Evolutionary conservation across 2,797 vertebrate genomes (phyloP), one percentile per base, ranked within the genome.

Genomic region (Anguilla marmorata): DNA sequence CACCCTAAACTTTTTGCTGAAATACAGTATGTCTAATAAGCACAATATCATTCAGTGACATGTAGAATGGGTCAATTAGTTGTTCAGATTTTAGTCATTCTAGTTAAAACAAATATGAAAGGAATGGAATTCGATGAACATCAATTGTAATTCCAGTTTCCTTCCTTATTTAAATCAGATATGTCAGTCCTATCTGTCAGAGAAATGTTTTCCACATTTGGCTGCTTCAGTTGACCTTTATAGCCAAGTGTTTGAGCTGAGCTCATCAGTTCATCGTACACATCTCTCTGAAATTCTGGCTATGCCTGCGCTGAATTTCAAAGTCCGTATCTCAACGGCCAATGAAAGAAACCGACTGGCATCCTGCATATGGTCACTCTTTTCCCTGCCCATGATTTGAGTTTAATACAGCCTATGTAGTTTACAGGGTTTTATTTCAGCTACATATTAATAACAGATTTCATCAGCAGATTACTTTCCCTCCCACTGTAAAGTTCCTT

Each of bases 381-480:
- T 45, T 45, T 37, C 45, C 37, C 30, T 14, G 45, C 60, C 33
- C 41, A 27, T 27, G 63, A 66, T 69, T 45, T 9, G 60, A 45
- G 45, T 69, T 48, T 48, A 63, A 45, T 60, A 45, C 56, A 63
- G n/a, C 56, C 4, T 16, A 21, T 86, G 60, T 69, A 86, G 19
- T 66, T 37, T 45, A 33, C 37, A 14, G n/a, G 63, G 63, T 69
- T 5, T 86, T 60, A 50, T 86, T 86, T 69, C 45, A 72, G 85
- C 60, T 72, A 3, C n/a, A 86, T 86, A 86, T 86, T 74, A 16
- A 21, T 45, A 72, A 69, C 85, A 86, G 60, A 74, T 48, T 58
- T 27, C 33, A 30, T 52, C 27, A 16, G 41, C 21, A 9, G 41
- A 82, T n/a, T 2, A n/a, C 45, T 50, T 82, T 82, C 41, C 41